Base-by-base conservation (phyloP, 2,113 vertebrate species). In the Gasterosteus nipponicus region DNA sequence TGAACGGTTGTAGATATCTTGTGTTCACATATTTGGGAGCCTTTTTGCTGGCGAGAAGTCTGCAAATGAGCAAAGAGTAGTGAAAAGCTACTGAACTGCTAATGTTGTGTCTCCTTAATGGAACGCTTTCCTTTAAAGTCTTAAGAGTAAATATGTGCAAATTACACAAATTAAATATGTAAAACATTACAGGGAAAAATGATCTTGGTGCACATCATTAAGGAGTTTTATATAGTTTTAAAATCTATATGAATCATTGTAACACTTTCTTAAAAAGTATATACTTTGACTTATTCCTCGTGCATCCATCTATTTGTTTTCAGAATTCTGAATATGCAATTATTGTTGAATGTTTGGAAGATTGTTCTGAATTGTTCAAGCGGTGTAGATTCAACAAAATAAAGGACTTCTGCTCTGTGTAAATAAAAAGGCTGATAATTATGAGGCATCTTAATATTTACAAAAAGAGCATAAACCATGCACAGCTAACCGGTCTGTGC, bases 341-440 rank as follows among this genome's bases (percentile, higher is more conserved):
- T 35, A 35, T 35, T 35, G 33, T 35, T 35, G 22, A 26, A 26
- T 26, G 22, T 26, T 26, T 26, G 33, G 33, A 35, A 5, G 33
- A 35, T 35, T 35, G 33, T 35, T 35, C 33, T 22, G 11, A n/a
- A 41, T 53, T 0, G 10, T 46, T 31, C 53, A 51, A 8, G 18
- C 53, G 29, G 15, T 31, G 26, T 19, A 39, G 59, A 46, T 69
- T 54, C 22, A 44, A 18, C 19, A 69, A 26, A 70, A 39, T 5
- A 46, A 54, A 70, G 6, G 59, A 29, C 72, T 8, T 19, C 67
- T 41, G 60, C 7, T 72, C 12, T 39, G 51, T 73, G 68, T 29
- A 42, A 76, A 56, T 66, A 51, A 66, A 35, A 42, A 18, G 18
- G 35, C 59, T 29, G 42, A 70, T 70, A 66, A 81, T 74, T 69